phyloP scores from a whole-genome alignment of 64 coral and sea anemone genomes.

The Dendronephthya gigantea region DNA sequence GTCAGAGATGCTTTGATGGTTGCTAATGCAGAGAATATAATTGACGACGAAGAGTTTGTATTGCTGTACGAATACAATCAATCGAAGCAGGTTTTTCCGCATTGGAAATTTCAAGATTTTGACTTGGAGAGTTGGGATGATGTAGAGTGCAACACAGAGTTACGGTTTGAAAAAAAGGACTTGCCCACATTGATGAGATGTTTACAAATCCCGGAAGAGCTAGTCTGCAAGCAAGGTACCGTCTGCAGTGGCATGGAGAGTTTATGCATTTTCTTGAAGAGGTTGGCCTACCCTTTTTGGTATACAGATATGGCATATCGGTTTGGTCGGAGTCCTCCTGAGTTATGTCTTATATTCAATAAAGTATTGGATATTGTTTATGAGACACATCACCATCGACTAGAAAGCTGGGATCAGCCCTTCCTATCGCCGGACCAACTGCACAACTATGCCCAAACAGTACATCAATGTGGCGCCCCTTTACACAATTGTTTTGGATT shows the following conservation, averaged over 20 bases:
- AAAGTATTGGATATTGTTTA: background rate
- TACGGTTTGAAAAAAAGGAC: background rate
- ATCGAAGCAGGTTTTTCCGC: background rate
- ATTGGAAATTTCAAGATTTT: background rate
- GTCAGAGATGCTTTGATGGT: no score
- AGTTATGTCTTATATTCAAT: background rate
- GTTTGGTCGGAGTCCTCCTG: slow-evolving; percentile 25
- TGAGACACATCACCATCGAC: slow-evolving; percentile 3
- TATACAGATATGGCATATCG: background rate
- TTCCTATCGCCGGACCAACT: background rate
- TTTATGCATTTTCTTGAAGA: slow-evolving; percentile 23
- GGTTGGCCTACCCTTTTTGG: no score
- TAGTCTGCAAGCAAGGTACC: slow-evolving; percentile 45
- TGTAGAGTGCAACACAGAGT: background rate
- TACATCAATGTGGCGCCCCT: slow-evolving; percentile 13
- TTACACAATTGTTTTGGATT: slow-evolving; percentile 38
- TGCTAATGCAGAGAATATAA: background rate
- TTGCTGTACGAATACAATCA: background rate
- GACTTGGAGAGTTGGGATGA: background rate
- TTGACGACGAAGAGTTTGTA: background rate
- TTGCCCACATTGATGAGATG: background rate
- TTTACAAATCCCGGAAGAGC: slow-evolving; percentile 14
- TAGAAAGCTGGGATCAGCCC: slow-evolving; percentile 34
- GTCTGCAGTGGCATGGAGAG: slow-evolving; percentile 5
- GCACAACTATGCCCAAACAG: slow-evolving; percentile 5